phyloP scores from a whole-genome alignment of 2,888 invertebrate genomes.

The Psococerastis gibbosa region DNA sequence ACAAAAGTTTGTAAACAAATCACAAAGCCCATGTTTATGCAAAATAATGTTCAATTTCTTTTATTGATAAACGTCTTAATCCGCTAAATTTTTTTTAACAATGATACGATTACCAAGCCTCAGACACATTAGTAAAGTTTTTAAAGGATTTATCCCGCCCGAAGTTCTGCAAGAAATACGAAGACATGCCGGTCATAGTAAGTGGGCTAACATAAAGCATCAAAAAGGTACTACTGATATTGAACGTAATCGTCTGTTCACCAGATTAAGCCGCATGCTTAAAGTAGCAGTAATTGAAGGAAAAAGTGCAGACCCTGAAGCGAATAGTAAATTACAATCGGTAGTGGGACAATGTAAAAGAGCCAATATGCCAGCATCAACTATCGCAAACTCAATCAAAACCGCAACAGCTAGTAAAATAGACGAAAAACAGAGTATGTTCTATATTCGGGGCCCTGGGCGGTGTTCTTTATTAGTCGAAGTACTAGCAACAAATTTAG shows the following conservation, averaged over 20 bases:
- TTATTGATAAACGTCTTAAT: too few relatives aligned
- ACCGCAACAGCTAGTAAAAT: neutral
- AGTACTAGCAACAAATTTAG: neutral
- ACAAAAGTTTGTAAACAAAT: too few relatives aligned
- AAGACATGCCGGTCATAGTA: slow-evolving; percentile 25
- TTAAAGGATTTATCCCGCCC: too few relatives aligned
- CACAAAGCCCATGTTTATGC: too few relatives aligned
- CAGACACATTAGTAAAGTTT: too few relatives aligned
- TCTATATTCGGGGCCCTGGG: neutral
- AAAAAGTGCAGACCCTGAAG: neutral
- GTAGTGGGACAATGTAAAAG: neutral
- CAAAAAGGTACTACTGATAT: slow-evolving; percentile 26
- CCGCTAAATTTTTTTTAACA: too few relatives aligned
- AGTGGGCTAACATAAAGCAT: slow-evolving; percentile 30
- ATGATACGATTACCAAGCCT: too few relatives aligned
- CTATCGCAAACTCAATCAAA: neutral
- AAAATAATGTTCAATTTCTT: too few relatives aligned
- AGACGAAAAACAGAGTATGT: neutral
- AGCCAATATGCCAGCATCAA: neutral
- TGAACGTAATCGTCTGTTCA: slow-evolving; percentile 19
- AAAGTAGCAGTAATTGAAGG: slow-evolving; percentile 20
- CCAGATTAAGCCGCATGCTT: slow-evolving; percentile 20
- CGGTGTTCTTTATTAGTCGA: neutral
- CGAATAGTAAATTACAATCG: neutral
- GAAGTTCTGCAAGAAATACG: too few relatives aligned